These are phyloP conservation scores for Columba janthina DNA, from an alignment of 2,113 vertebrate species.

Conservation along the genomic window DNA sequence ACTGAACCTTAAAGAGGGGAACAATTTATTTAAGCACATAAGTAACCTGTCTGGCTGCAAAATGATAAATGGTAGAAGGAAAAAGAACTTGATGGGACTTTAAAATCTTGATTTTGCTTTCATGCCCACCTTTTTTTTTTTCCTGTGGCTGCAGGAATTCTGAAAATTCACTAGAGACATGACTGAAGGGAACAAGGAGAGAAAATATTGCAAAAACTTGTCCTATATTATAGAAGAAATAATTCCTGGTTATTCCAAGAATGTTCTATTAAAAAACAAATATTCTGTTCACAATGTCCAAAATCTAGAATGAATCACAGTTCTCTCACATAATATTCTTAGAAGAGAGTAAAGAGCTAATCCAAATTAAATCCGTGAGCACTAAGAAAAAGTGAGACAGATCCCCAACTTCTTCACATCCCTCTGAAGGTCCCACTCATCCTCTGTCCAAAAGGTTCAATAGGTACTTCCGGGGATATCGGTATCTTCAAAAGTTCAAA, in stretches of 20 bases:
- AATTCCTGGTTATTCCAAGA: neutral
- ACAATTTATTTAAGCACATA: neutral
- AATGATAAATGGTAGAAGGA: neutral
- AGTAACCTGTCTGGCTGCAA: neutral
- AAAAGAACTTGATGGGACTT: neutral
- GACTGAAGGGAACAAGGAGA: neutral
- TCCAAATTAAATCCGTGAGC: neutral
- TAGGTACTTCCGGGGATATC: neutral
- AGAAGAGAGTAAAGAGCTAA: neutral
- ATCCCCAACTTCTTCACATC: neutral
- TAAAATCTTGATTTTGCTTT: neutral
- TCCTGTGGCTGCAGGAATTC: neutral
- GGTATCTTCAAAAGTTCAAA: neutral
- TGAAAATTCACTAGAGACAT: neutral
- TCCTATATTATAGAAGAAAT: neutral
- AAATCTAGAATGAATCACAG: neutral
- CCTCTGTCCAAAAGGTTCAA: neutral
- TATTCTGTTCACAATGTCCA: neutral
- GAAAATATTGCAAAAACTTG: neutral
- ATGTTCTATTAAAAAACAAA: neutral
- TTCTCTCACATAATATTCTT: neutral
- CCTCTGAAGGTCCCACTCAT: neutral
- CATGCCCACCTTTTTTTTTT: neutral
- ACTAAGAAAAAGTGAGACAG: neutral
- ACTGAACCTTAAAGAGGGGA: neutral